Conservation (phyloP, 1,140 invertebrate species). For the Fopius arisanus region DNA sequence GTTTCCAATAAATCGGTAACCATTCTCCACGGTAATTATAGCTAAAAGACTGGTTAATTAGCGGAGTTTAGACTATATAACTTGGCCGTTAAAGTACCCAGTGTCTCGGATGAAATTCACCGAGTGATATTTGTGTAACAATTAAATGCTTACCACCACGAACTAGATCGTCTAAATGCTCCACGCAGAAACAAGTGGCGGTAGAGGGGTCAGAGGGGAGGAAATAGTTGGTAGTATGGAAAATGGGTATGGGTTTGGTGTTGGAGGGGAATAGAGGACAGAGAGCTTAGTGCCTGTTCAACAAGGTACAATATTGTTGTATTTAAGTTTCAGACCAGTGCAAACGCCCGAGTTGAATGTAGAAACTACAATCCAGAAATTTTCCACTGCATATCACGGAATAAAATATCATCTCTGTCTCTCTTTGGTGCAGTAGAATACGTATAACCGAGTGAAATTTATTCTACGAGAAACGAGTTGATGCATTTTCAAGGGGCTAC, state of each 20-base stretch:
- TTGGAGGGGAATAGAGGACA: background rate
- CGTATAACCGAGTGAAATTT: background rate
- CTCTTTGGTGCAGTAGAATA: background rate
- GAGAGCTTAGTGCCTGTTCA: background rate
- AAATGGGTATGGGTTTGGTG: background rate
- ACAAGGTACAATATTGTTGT: background rate
- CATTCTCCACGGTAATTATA: too few relatives aligned
- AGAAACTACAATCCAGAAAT: background rate
- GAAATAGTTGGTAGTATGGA: background rate
- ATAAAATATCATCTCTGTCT: background rate
- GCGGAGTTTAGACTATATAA: background rate
- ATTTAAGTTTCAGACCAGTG: constrained; percentile 7
- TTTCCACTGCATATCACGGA: background rate
- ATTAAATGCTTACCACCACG: constrained; percentile 5
- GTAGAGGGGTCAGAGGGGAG: background rate
- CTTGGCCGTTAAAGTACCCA: background rate
- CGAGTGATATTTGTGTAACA: background rate
- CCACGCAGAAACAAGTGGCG: background rate
- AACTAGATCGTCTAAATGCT: constrained; percentile 9
- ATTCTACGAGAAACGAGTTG: background rate
- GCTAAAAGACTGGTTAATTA: background rate
- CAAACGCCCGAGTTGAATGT: background rate
- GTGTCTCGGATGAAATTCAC: background rate
- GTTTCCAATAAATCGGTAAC: too few relatives aligned
- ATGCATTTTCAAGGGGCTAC: too few relatives aligned